A percentile compares a stretch with the other conserved stretches of the same genome.
Evolutionary conservation across 2,888 invertebrate species (phyloP).

Genomic region (Apamea anceps): DNA sequence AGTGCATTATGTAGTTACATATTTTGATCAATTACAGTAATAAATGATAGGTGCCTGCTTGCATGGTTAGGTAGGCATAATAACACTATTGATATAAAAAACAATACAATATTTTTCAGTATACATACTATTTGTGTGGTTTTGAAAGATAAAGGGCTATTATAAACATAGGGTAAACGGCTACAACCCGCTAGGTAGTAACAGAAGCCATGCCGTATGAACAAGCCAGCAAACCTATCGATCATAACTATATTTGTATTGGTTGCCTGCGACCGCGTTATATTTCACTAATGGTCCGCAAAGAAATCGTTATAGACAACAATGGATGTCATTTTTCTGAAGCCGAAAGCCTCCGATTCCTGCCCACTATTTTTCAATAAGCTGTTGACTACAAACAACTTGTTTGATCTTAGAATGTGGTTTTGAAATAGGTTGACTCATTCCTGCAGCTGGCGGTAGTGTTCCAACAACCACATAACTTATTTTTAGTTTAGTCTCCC

Average conservation of each 20-base stretch:
- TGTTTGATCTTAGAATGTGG: constrained; percentile 36
- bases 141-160: constrained; percentile 3
- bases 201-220: constrained; percentile 27
- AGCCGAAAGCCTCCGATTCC: constrained; percentile 15
- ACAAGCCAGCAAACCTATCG: constrained; percentile 42
- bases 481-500: constrained; percentile 49
- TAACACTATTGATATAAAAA: not conserved
- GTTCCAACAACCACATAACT: constrained; percentile 34
- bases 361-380: constrained; percentile 29
- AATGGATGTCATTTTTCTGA: constrained; percentile 39
- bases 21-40: constrained; percentile 8
- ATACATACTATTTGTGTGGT: not conserved
- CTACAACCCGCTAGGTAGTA: constrained; percentile 19
- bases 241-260: constrained; percentile 51
- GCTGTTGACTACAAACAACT: constrained; percentile 36
- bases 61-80: not conserved
- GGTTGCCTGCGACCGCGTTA: constrained; percentile 43
- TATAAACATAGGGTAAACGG: not conserved
- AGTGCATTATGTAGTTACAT: not conserved
- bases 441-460: constrained; percentile 28
- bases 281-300: constrained; percentile 63
- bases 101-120: too few relatives aligned
- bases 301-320: constrained; percentile 60
- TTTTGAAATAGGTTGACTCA: constrained; percentile 46
- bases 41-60: not conserved